Evolutionary conservation across 2,888 invertebrate species (phyloP), one percentile per base, ranked within the genome.

Genomic region (Hypsopygia costalis): DNA sequence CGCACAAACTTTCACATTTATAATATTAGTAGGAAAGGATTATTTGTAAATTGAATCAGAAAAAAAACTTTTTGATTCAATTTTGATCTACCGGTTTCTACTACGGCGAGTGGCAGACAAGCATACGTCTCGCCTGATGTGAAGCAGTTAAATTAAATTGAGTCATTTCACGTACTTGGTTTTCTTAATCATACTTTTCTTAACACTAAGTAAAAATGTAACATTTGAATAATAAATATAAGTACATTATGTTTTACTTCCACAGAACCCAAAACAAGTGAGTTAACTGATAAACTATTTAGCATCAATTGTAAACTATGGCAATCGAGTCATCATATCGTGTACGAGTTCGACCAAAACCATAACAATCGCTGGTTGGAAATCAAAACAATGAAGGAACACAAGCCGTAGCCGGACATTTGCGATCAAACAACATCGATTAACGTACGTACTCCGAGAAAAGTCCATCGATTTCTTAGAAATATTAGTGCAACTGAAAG

Each of bases 311-410:
- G 40, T 47, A 51, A 46, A 59, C 62, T 48, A 48, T 32, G 44
- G 41, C 52, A 51, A 44, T 57, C 55, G 55, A 66, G 59, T 63
- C 72, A 70, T 66, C 55, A 49, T 52, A 42, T 44, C 50, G 52
- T 47, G 49, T 44, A 47, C 48, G 50, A 51, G 65, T 61, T 68
- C 41, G 55, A 57, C 33, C 55, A 55, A 62, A 74, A 70, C 52
- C 74, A 81, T 62, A 81, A 81, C 81, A 81, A 68, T 40, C 58
- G 40, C 41, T 52, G 52, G 45, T 43, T 49, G 52, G 53, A 54
- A 73, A 61, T 49, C 68, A 73, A 71, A 81, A 81, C 82, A 81
- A 58, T 12, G 11, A 12, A 52, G 47, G 44, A 47, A 37, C 51
- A 37, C 51, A 46, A 41, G 25, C 25, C 1, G 25, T n/a, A n/a